phyloP scores from a whole-genome alignment of 1,140 invertebrate species.

The Proales similis region DNA sequence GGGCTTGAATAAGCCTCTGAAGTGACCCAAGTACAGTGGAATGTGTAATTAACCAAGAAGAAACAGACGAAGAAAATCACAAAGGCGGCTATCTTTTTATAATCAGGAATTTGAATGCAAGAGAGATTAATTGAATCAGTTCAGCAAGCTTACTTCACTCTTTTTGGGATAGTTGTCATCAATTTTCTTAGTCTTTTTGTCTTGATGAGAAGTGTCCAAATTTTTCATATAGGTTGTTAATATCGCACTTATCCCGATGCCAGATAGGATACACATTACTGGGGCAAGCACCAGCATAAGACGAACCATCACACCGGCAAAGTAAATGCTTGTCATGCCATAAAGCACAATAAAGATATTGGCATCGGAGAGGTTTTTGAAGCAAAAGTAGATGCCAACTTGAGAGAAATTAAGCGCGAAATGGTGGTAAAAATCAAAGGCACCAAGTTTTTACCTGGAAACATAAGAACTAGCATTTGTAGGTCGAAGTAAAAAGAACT shows the following conservation, averaged over 20 bases:
- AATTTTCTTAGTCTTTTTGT: slow-evolving; percentile 54
- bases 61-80: slow-evolving; percentile 76
- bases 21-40: slow-evolving; percentile 99
- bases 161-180: slow-evolving; percentile 75
- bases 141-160: slow-evolving; percentile 62
- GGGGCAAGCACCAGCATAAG: slow-evolving; percentile 93
- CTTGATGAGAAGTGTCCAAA: slow-evolving; percentile 37
- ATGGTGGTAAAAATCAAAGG: not conserved
- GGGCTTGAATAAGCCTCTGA: slow-evolving; percentile 95
- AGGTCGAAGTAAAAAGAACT: slow-evolving; percentile 97
- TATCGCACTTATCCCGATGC: slow-evolving; percentile 81
- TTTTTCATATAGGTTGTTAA: slow-evolving; percentile 84
- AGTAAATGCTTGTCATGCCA: slow-evolving; percentile 93
- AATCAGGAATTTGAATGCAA: not conserved
- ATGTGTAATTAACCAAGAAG: slow-evolving; percentile 80
- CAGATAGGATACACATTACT: slow-evolving; percentile 91
- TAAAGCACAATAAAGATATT: slow-evolving; percentile 96
- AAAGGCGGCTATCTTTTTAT: slow-evolving; percentile 65
- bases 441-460: slow-evolving; percentile 60
- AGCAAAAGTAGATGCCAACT: slow-evolving; percentile 86
- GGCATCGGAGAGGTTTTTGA: slow-evolving; percentile 81
- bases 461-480: slow-evolving; percentile 84
- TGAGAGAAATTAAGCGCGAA: slow-evolving; percentile 12
- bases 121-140: not conserved
- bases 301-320: slow-evolving; percentile 98